Evolutionary conservation across 2,888 invertebrate genomes (phyloP), one percentile per base, ranked within the genome.

Genomic region (Agrilus mali): DNA sequence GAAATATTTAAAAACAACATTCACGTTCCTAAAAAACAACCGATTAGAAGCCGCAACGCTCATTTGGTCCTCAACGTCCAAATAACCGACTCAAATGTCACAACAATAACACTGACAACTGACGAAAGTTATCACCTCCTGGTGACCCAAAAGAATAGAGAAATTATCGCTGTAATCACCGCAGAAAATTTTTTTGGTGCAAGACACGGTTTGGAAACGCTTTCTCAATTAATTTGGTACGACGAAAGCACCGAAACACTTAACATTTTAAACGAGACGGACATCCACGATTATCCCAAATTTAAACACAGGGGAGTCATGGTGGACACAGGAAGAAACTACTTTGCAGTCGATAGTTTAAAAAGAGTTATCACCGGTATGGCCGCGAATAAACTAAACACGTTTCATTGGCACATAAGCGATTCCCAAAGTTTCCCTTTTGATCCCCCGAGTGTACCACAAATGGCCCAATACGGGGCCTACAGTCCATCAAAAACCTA

Each of bases 391-490:
- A 95, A 95, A 66, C 65, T 94, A 50, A 95, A 95, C 67, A 86
- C 88, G 2, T 85, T 95, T 59, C 94, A 95, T 60, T 94, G 94
- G 94, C 87, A 89, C 58, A 73, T 86, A 27, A 82, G 82, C 3
- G 93, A 94, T 61, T 84, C 89, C 12, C 87, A 89, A 60, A 88
- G 90, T 51, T 93, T 93, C 65, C 93, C 94, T 0, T 80, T 86
- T 60, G 78, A 80, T 50, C 75, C 87, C 7, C 75, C 77, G 31
- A 71, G 75, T 49, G 81, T 78, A 44, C 84, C 84, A 1, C 77
- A 83, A 59, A 67, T 89, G 60, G 81, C 84, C 0, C 73, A 79
- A 42, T 80, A 82, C 63, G 94, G 94, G 27, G 87, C 93, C 1
- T 86, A 86, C 60, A 82, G 86, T 2, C 81, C 84, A 43, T 79